Evolutionary conservation across 1,140 invertebrate species (phyloP).

Genomic region (Pogonus chalceus): DNA sequence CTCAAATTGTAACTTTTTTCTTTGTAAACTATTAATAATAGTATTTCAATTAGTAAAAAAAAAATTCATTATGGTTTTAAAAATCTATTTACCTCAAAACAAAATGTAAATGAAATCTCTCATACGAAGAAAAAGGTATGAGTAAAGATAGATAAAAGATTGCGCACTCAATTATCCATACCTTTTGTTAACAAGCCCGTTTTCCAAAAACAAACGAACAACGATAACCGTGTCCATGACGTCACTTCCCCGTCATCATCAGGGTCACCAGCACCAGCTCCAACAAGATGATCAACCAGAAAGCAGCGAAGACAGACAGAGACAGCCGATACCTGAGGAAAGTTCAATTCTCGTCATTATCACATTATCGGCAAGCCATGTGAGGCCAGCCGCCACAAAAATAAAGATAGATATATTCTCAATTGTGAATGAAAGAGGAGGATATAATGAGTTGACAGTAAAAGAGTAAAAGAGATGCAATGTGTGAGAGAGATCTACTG

Average conservation of each 20-base stretch:
- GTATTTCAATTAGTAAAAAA: no score
- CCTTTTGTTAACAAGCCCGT: constrained; percentile 1
- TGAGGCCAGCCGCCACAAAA: not conserved
- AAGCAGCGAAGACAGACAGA: not conserved
- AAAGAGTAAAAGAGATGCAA: no score
- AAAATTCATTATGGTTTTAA: no score
- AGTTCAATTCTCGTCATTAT: constrained; percentile 5
- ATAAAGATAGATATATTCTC: not conserved
- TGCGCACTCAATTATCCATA: not conserved
- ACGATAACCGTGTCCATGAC: not conserved
- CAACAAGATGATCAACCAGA: not conserved
- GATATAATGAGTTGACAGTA: not conserved
- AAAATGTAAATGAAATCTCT: no score
- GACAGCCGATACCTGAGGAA: not conserved
- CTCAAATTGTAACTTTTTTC: no score
- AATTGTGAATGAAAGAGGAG: not conserved
- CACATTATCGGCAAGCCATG: constrained; percentile 4
- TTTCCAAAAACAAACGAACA: not conserved
- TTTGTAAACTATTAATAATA: no score
- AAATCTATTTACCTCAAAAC: no score
- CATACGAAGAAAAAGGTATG: no score
- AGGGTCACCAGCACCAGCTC: not conserved
- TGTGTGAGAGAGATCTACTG: not conserved
- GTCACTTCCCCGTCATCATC: constrained; percentile 1
- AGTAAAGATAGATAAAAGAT: not conserved